Base-by-base conservation (phyloP, 2,888 invertebrate species). In the Petrolisthes cinctipes region DNA sequence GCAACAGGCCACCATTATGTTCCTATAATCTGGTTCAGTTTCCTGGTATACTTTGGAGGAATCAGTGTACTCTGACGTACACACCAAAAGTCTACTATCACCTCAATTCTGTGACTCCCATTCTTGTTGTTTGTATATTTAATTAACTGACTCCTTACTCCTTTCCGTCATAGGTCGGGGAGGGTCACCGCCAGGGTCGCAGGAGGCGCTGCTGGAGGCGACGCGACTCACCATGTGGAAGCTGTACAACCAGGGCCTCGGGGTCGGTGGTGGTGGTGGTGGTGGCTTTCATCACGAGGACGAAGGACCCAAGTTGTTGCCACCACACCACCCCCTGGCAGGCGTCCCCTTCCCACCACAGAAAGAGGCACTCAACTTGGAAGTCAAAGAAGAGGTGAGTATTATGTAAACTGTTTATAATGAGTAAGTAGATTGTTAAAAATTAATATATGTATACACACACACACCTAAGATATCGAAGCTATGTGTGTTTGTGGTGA, bases 361-460 rank as follows among this genome's bases (percentile, higher is more conserved):
- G 93, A 95, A 96, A 92, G 97, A 97, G 93, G 97, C 97, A 1
- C 94, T 98, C 86, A 97, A 97, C 93, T 94, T 97, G 71, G 94
- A 94, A 83, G 93, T 94, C 7, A 91, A 91, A 75, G 91, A 91
- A 37, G 90, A 90, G 14, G 90, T 90, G 54, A 86, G 90, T 82
- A 53, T 17, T 78, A 23, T n/a, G 11, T 61, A 17, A 3, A 2
- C 61, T 61, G 1, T 61, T 61, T 1, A 11, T 61, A 2, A 61
- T 61, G 61, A 61, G 61, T 61, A 61, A 1, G 61, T 61, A 17
- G 9, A 61, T 3, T 61, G 9, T 61, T 61, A 61, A 1, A 17
- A 0, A 37, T 37, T 37, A 37, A 37, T 37, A 78, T 4, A n/a
- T n/a, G n/a, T n/a, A 78, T 78, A 23, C 53, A 78, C 9, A 37